These are phyloP conservation scores for Manis crassicaudata DNA, from an alignment of 2,797 vertebrate genomes.

Conservation along the genomic window DNA sequence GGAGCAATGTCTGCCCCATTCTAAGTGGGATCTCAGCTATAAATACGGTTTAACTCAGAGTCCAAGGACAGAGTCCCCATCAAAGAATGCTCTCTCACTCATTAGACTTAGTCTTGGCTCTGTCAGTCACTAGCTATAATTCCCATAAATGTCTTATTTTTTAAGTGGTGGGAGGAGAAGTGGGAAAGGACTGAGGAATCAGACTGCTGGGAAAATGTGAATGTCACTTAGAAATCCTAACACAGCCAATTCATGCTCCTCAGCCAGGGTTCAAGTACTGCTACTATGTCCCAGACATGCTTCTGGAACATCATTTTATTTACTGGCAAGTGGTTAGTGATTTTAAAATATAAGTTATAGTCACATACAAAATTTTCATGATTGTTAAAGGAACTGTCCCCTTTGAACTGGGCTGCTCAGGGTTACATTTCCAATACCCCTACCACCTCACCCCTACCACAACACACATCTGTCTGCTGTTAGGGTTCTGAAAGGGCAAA, in stretches of 20 bases:
- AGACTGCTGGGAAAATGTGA: background rate
- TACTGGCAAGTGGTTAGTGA: background rate
- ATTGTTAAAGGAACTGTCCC: background rate
- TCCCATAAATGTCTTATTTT: background rate
- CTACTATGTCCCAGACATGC: background rate
- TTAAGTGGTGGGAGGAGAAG: background rate
- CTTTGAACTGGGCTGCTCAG: background rate
- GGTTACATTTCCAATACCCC: no score
- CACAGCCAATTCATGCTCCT: background rate
- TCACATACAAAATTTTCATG: background rate
- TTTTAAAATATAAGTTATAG: background rate
- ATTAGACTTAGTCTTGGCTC: background rate
- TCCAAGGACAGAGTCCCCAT: background rate
- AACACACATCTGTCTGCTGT: background rate
- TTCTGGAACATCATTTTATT: background rate
- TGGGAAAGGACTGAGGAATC: background rate
- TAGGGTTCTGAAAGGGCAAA: background rate
- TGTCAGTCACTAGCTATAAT: background rate
- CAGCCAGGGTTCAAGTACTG: background rate
- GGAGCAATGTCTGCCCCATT: background rate
- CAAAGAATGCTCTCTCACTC: background rate
- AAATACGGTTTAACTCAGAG: background rate
- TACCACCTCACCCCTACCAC: background rate
- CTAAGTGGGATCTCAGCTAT: background rate
- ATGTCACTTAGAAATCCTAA: background rate